Conservation (phyloP, 1,140 invertebrate species). For the Mamestra configurata region DNA sequence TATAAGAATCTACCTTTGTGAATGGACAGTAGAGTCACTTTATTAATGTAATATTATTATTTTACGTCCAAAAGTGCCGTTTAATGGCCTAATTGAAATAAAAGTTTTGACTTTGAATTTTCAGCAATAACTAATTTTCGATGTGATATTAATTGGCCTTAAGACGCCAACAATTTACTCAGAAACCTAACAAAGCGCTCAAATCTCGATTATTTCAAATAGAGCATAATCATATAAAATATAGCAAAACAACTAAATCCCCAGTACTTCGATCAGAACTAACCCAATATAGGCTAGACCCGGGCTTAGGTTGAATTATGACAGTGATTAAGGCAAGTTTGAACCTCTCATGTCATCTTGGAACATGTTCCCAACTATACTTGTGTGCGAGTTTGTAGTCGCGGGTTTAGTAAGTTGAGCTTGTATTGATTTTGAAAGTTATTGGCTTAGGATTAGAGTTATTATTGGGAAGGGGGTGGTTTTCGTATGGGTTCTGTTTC, state of each 20-base stretch:
- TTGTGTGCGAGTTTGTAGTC: neutral
- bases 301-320: slow-evolving; percentile 35
- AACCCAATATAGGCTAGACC: slow-evolving; percentile 21
- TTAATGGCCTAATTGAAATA: no score
- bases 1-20: no score
- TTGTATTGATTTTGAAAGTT: slow-evolving; percentile 24
- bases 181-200: neutral
- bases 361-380: slow-evolving; percentile 15
- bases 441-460: slow-evolving; percentile 32
- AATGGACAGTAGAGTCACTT: no score
- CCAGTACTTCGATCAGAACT: neutral
- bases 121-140: no score
- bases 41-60: no score
- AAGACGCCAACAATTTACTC: no score
- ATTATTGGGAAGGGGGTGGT: neutral
- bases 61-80: no score
- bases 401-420: neutral
- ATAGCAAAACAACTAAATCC: neutral
- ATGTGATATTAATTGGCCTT: no score
- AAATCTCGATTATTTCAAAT: neutral
- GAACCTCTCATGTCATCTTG: slow-evolving; percentile 26
- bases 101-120: no score
- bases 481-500: no score
- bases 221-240: neutral
- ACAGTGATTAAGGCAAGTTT: slow-evolving; percentile 35